Conservation (phyloP, 2,113 vertebrate species). For the Paraplagusia blochii region DNA sequence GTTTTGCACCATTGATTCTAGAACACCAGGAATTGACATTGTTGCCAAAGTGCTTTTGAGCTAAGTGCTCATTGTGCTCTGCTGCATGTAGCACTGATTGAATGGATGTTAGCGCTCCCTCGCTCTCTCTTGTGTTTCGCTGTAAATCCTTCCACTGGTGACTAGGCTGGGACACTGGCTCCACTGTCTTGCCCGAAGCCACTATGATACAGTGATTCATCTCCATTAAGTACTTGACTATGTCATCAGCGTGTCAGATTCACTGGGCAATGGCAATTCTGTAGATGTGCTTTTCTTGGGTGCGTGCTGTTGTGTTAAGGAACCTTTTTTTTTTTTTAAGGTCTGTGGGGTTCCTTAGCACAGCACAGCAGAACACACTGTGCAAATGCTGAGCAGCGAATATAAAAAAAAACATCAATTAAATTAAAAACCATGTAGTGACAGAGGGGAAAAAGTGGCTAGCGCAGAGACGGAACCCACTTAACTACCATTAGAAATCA, state of each 20-base stretch:
- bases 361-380: conserved; percentile 33
- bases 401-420: conserved; percentile 28
- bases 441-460: conserved; percentile 18
- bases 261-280: conserved; percentile 3
- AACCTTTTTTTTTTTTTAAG: too few species aligned
- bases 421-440: conserved; percentile 37
- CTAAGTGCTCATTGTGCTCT: conserved; percentile 7
- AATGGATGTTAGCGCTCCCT: background rate
- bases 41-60: conserved; percentile 41
- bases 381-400: conserved; percentile 36
- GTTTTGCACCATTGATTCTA: conserved; percentile 23
- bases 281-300: conserved; percentile 5
- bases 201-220: conserved; percentile 42
- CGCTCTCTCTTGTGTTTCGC: background rate
- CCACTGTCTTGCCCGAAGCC: conserved; percentile 19
- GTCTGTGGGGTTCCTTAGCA: too few species aligned
- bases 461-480: conserved; percentile 7
- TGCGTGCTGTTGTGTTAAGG: conserved; percentile 19
- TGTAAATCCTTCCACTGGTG: conserved; percentile 31
- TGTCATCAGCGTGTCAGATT: conserved; percentile 21
- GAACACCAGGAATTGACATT: conserved; percentile 6
- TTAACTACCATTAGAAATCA: conserved; percentile 52
- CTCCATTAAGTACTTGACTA: conserved; percentile 26
- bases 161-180: conserved; percentile 16
- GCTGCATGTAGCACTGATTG: conserved; percentile 14